Percentiles rank a stretch among this genome's conserved stretches.
phyloP scores from a whole-genome alignment of 2,113 vertebrate genomes.

The Pituophis catenifer region DNA sequence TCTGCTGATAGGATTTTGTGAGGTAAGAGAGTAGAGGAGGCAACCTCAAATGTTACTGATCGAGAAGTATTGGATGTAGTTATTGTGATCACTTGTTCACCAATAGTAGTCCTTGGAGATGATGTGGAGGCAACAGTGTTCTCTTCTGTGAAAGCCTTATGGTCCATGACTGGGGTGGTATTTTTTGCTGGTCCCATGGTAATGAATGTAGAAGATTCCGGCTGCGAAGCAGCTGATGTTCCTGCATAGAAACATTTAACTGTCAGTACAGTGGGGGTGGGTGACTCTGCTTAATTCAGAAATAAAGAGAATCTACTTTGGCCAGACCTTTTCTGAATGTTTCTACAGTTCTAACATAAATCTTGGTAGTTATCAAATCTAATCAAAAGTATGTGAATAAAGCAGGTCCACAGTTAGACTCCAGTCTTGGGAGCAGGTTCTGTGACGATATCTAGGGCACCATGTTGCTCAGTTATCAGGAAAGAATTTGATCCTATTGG shows the following conservation, averaged over 20 bases:
- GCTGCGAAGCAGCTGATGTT: slow-evolving; percentile 25
- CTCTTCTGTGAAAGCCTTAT: slow-evolving; percentile 22
- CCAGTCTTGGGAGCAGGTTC: not conserved
- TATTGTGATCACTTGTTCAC: accelerated
- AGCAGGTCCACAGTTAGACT: not conserved
- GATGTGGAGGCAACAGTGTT: slow-evolving; percentile 8
- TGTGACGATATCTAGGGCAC: not conserved
- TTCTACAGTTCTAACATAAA: not conserved
- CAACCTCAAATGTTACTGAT: not conserved
- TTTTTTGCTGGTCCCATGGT: not conserved
- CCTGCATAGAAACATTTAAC: slow-evolving; percentile 43
- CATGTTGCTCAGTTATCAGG: not conserved
- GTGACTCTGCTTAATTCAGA: not conserved
- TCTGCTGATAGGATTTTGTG: not conserved
- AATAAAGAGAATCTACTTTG: not conserved
- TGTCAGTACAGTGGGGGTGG: not conserved
- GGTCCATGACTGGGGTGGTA: slow-evolving; percentile 5
- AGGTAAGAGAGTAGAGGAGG: slow-evolving; percentile 9
- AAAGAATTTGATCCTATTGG: not conserved
- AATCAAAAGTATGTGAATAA: not conserved
- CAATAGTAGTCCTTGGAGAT: not conserved
- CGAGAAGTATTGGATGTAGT: not conserved
- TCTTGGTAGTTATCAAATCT: not conserved
- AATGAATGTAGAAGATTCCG: slow-evolving; percentile 18
- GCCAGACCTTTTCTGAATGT: not conserved